phyloP scores from a whole-genome alignment of 2,888 invertebrate species.

The Aspidiotus rigidus region DNA sequence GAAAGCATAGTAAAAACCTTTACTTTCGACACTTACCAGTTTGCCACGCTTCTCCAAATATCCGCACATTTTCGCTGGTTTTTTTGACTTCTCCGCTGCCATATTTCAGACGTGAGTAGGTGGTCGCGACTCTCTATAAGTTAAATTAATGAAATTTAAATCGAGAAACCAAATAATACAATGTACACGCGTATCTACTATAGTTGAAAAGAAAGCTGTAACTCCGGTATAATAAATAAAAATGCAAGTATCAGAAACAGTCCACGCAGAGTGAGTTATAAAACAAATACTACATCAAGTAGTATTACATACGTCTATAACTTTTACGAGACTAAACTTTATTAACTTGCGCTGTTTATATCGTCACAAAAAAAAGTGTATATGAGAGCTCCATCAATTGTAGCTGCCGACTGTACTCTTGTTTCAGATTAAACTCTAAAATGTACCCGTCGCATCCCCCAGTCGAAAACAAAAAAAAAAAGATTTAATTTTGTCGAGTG shows the following conservation, averaged over 20 bases:
- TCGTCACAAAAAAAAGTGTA: too few relatives aligned
- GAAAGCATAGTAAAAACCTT: too few relatives aligned
- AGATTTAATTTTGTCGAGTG: neutral
- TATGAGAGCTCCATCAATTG: too few relatives aligned
- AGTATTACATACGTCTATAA: too few relatives aligned
- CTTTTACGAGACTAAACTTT: too few relatives aligned
- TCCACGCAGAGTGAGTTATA: too few relatives aligned
- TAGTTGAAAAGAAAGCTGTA: constrained; percentile 1
- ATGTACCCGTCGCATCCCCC: too few relatives aligned
- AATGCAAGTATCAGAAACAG: neutral
- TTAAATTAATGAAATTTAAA: neutral
- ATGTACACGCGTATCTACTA: neutral
- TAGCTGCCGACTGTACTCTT: too few relatives aligned
- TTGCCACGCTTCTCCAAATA: constrained; percentile 28
- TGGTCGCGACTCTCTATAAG: neutral
- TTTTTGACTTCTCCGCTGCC: constrained; percentile 6
- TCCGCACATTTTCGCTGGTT: constrained; percentile 15
- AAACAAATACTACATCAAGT: too few relatives aligned
- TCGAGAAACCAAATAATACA: neutral
- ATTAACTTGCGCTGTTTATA: too few relatives aligned
- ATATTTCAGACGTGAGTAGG: neutral
- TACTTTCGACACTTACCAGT: constrained; percentile 15
- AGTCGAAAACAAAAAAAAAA: neutral
- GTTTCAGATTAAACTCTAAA: too few relatives aligned
- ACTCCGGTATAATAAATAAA: neutral